Evolutionary conservation across 2,888 invertebrate genomes (phyloP), one percentile per base, ranked within the genome.

Genomic region (Reticulitermes lucifugus): DNA sequence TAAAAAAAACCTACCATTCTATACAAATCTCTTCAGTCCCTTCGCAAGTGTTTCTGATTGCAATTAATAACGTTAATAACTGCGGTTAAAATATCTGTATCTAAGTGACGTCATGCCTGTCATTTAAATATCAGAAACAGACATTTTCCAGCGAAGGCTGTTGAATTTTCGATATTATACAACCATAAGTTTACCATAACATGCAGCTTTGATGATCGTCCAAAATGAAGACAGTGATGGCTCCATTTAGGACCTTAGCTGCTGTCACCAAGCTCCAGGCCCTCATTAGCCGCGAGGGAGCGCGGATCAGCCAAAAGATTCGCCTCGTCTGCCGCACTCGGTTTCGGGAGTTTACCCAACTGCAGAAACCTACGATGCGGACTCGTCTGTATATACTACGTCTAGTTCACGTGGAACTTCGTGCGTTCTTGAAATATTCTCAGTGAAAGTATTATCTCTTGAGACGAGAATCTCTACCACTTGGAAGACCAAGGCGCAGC

Each of bases 261-360:
- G 73, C 83, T 83, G 46, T 83, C 73, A 75, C 83, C 83, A 22
- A 7, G 79, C 79, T n/a, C 55, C 21, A 18, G 55, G 46, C 84
- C 79, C 84, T 84, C 84, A 84, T 84, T 84, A 84, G 79, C 84
- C 79, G 60, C 60, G 29, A 60, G 65, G 41, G 77, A 84, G 77
- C 79, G 18, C 79, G 51, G n/a, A 77, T 46, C 46, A 77, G 46
- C 43, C 4, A 0, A 21, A 43, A 7, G 79, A 79, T 79, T 51
- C 55, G 55, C 79, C 55, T 79, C 79, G 43, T 51, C 79, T 51
- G n/a, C 51, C 55, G 25, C 29, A 79, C 51, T n/a, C 21, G 25
- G 35, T n/a, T 55, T 4, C 12, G 6, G 12, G 43, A 25, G 3
- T 5, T 0, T 2, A 0, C 2, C 5, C 25, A n/a, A 65, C n/a